Conservation (phyloP, 2,113 vertebrate species). For the Oncorhynchus masou region DNA sequence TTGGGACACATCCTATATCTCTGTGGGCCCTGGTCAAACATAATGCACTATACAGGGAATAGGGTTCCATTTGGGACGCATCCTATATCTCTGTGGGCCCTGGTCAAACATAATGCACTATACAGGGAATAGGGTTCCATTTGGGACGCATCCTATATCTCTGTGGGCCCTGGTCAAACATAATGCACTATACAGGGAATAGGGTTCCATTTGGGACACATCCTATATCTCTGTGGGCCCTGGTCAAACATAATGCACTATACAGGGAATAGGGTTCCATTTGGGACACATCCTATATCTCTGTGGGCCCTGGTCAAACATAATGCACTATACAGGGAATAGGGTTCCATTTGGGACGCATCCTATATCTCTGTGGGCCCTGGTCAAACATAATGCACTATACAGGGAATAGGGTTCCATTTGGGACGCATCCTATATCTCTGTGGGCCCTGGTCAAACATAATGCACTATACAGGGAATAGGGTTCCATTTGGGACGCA, state of each 20-base stretch:
- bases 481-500: conserved; percentile 64
- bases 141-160: conserved; percentile 79
- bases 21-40: conserved; percentile 84
- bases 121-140: neutral
- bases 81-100: conserved; percentile 97
- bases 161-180: conserved; percentile 84
- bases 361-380: conserved; percentile 97
- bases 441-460: conserved; percentile 84
- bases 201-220: no score
- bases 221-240: conserved; percentile 97
- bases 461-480: no score
- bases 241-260: conserved; percentile 38
- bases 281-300: conserved; percentile 79
- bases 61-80: no score
- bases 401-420: neutral
- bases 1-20: conserved; percentile 79
- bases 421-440: conserved; percentile 75
- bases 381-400: conserved; percentile 38
- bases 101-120: conserved; percentile 38
- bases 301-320: conserved; percentile 84
- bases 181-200: neutral
- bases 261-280: neutral
- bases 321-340: neutral
- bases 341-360: no score
- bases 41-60: neutral